A percentile compares a stretch with the other conserved stretches of the same genome.
Evolutionary conservation across 2,113 vertebrate species (phyloP).

Genomic region (Tenebrosternarchus preto): DNA sequence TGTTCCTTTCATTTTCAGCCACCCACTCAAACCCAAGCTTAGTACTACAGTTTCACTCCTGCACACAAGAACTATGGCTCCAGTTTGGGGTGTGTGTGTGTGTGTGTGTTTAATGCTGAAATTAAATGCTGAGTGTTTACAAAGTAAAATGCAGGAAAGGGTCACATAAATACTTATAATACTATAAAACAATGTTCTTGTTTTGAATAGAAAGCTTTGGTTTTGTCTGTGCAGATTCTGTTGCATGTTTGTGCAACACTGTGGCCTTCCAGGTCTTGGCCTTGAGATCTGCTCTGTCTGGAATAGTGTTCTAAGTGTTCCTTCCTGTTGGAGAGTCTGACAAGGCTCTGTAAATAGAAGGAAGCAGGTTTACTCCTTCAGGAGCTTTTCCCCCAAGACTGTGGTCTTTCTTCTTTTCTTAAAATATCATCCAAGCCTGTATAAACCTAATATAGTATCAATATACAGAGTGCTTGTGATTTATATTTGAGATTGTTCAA

Average conservation of each 20-base stretch:
- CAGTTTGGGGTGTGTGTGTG: background rate
- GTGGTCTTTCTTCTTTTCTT: background rate
- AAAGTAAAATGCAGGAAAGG: too few species aligned
- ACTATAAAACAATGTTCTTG: too few species aligned
- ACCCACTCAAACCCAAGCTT: too few species aligned
- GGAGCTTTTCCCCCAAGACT: background rate
- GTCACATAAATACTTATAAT: too few species aligned
- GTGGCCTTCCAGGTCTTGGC: background rate
- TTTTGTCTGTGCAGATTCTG: background rate
- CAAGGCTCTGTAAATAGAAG: background rate
- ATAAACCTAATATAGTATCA: background rate
- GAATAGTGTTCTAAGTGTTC: background rate
- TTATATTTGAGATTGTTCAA: background rate
- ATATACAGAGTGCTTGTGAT: background rate
- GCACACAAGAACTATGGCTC: background rate
- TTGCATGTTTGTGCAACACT: background rate
- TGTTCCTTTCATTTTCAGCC: background rate
- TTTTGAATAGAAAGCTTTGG: background rate
- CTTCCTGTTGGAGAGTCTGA: slow-evolving; percentile 34
- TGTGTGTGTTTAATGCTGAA: background rate
- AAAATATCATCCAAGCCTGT: background rate
- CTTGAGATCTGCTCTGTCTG: slow-evolving; percentile 8
- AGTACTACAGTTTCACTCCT: background rate
- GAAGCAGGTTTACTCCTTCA: background rate
- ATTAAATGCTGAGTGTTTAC: too few species aligned